A percentile compares a stretch with the other conserved stretches of the same genome.
These are phyloP conservation scores for Incurvaria masculella DNA, from an alignment of 2,888 invertebrate species.

Conservation along the genomic window DNA sequence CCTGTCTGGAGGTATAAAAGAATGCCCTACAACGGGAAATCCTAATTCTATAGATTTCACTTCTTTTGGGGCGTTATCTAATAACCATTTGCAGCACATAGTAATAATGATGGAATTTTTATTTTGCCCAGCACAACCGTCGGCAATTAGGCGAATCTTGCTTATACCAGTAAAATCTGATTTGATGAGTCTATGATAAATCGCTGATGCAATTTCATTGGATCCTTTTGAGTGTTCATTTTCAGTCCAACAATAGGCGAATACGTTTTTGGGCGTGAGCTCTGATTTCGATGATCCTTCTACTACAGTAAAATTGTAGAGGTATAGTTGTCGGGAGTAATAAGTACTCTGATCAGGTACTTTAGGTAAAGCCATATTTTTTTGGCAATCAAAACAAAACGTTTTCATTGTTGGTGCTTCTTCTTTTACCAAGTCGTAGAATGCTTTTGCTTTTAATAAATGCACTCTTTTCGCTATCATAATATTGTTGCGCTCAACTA, in stretches of 20 bases:
- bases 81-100: constrained; percentile 16
- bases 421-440: constrained; percentile 15
- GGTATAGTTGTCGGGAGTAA: constrained; percentile 19
- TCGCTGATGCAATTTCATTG: constrained; percentile 20
- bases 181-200: constrained; percentile 16
- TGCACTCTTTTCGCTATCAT: neutral
- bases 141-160: constrained; percentile 19
- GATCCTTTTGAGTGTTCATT: constrained; percentile 19
- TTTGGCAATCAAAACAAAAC: constrained; percentile 21
- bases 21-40: constrained; percentile 18
- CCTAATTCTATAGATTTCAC: constrained; percentile 16
- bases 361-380: constrained; percentile 20
- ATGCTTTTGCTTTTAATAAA: constrained; percentile 13
- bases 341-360: constrained; percentile 19
- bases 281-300: constrained; percentile 13
- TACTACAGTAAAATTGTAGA: constrained; percentile 16
- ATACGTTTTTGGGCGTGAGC: constrained; percentile 14
- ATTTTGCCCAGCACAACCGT: constrained; percentile 24
- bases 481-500: neutral
- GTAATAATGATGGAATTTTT: constrained; percentile 20
- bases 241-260: constrained; percentile 21
- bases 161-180: constrained; percentile 5
- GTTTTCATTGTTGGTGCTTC: constrained; percentile 10
- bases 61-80: constrained; percentile 3
- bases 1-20: constrained; percentile 14